These are phyloP conservation scores for Centruroides sculpturatus DNA, from an alignment of 1,140 invertebrate species.

Conservation along the genomic window DNA sequence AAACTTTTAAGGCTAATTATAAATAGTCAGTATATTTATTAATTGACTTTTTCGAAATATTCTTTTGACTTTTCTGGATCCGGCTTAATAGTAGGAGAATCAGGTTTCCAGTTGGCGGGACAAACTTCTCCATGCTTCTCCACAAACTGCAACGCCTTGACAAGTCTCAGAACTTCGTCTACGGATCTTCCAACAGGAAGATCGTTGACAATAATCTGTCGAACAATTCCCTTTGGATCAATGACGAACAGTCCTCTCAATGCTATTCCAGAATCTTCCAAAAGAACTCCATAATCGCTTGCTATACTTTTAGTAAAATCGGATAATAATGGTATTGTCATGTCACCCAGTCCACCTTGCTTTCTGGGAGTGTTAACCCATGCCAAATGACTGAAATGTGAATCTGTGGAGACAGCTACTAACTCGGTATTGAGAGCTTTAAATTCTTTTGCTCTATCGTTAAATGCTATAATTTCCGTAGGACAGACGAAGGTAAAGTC, in stretches of 20 bases:
- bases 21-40: neutral
- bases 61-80: slow-evolving; percentile 25
- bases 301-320: slow-evolving; percentile 85
- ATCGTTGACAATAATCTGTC: slow-evolving; percentile 45
- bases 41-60: slow-evolving; percentile 31
- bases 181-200: slow-evolving; percentile 84
- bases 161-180: slow-evolving; percentile 72
- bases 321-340: slow-evolving; percentile 80
- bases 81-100: slow-evolving; percentile 31
- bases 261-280: slow-evolving; percentile 53
- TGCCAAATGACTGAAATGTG: slow-evolving; percentile 70
- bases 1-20: too few relatives aligned
- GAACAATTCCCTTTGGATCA: slow-evolving; percentile 51
- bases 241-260: slow-evolving; percentile 34
- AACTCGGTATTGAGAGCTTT: slow-evolving; percentile 44
- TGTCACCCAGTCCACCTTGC: slow-evolving; percentile 67
- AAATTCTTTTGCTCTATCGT: slow-evolving; percentile 60
- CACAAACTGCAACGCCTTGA: slow-evolving; percentile 85
- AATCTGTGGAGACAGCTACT: slow-evolving; percentile 67
- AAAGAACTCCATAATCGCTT: slow-evolving; percentile 68
- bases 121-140: slow-evolving; percentile 75
- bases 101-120: slow-evolving; percentile 31
- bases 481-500: slow-evolving; percentile 80
- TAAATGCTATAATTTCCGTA: slow-evolving; percentile 78
- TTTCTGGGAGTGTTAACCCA: slow-evolving; percentile 31